Evolutionary conservation across 2,797 vertebrate genomes (phyloP), one percentile per base, ranked within the genome.

Genomic region (Hippopotamyrus pictus): DNA sequence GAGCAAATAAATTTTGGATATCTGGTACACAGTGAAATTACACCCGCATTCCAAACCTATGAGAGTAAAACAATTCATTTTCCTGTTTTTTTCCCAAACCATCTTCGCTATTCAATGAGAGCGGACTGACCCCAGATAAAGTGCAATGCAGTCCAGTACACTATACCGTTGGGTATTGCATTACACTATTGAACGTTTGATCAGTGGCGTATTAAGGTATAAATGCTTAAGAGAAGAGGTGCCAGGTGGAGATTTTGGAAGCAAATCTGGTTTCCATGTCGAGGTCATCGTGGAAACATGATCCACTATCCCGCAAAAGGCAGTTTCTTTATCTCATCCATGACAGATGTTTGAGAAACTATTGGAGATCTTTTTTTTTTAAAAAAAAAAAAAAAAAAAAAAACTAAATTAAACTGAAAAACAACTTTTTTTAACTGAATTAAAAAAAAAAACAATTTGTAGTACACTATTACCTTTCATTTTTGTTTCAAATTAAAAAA

Each of bases 1-100:
- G 8, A 11, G 29, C 33, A 87, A 57, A 87, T 87, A 87, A 59
- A 87, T 53, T 41, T 29, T 1, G 29, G 29, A 7, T 87, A 17
- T 37, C 33, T 57, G n/a, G 85, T 25, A n/a, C 17, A 9, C 14
- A 8, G 5, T 37, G 51, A 57, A 59, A 62, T 87, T 59, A 87
- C 17, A 57, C 54, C 59, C 59, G 5, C 87, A 88, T 88, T 88
- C 87, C 57, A 65, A 46, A 65, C 87, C 59, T 69, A 65, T 88
- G 87, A 69, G 37, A 88, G 87, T 48, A 48, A 65, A 88, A 33
- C 41, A 48, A 37, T 65, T 65, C n/a, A 65, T 41, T 37, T 87
- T 22, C 51, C 84, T 87, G 54, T 87, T 37, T 41, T 87, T 87
- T 51, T 0, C 83, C 44, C 83, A 85, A 50, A 50, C n/a, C 83